Percentiles rank a stretch among this genome's conserved stretches.
phyloP scores from a whole-genome alignment of 2,797 vertebrate genomes.

The Anabacerthia variegaticeps region DNA sequence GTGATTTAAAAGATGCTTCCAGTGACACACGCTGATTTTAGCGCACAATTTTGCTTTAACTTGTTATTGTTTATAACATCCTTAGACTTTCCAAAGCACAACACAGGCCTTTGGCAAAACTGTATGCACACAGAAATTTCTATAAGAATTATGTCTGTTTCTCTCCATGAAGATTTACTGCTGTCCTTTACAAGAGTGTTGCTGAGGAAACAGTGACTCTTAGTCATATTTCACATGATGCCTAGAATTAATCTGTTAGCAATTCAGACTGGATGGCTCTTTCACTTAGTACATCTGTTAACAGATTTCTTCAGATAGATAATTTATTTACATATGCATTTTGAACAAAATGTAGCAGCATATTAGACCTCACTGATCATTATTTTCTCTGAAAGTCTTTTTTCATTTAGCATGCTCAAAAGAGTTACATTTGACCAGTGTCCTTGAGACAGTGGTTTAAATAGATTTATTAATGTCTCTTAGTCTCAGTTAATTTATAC shows the following conservation, averaged over 20 bases:
- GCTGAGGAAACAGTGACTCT: slow-evolving; percentile 47
- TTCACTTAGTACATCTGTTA: slow-evolving; percentile 3
- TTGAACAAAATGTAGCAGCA: not conserved
- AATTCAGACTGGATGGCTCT: not conserved
- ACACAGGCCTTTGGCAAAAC: not conserved
- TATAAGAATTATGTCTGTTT: not conserved
- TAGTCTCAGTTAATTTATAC: not conserved
- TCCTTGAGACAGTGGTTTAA: not conserved
- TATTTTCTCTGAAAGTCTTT: not conserved
- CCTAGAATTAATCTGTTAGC: slow-evolving; percentile 21
- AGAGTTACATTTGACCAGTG: not conserved
- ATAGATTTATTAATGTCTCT: not conserved
- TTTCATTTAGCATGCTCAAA: not conserved
- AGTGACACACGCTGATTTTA: not conserved
- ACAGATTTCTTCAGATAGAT: not conserved
- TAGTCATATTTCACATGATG: slow-evolving; percentile 57
- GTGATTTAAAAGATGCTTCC: not conserved
- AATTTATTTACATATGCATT: not conserved
- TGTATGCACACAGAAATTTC: not conserved
- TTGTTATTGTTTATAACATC: slow-evolving; percentile 11
- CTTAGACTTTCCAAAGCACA: not conserved
- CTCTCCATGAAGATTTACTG: slow-evolving; percentile 3
- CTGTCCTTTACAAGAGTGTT: slow-evolving; percentile 27
- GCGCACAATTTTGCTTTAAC: not conserved
- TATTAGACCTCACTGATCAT: not conserved